Conservation (phyloP, 2,797 vertebrate genomes). For the Syngnathus rostellatus region DNA sequence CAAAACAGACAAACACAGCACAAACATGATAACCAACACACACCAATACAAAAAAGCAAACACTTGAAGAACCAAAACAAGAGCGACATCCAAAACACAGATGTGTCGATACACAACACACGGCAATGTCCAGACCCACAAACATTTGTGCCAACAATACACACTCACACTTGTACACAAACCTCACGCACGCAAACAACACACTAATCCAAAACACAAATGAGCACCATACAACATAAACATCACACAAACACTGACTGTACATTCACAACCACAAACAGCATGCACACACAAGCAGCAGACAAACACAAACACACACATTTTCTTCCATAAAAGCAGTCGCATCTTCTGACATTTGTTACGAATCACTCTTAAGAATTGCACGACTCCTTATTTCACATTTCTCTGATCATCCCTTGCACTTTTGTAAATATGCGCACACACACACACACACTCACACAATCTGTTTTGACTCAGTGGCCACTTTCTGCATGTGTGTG, state of each 20-base stretch:
- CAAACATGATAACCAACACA: background rate
- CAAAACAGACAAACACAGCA: background rate
- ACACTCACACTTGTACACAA: background rate
- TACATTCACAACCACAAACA: background rate
- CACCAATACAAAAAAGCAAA: background rate
- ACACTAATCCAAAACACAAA: too few relatives aligned
- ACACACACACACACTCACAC: background rate
- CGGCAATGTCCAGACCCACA: slow-evolving; percentile 31
- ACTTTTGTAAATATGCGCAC: background rate
- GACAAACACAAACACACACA: background rate
- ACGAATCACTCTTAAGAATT: background rate
- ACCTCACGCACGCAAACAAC: background rate
- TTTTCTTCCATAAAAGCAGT: background rate
- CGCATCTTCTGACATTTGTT: background rate
- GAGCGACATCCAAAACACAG: too few relatives aligned
- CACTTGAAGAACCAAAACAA: background rate
- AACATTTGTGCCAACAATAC: background rate
- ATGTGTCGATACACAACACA: slow-evolving; percentile 14
- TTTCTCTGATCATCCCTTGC: background rate
- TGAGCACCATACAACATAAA: background rate
- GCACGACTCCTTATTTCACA: background rate
- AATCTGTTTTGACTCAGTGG: too few relatives aligned
- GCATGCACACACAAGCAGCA: background rate
- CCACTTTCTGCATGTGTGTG: background rate
- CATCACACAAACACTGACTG: background rate